Evolutionary conservation across 1,140 invertebrate species (phyloP), one percentile per base, ranked within the genome.

Genomic region (Reticulitermes speratus): DNA sequence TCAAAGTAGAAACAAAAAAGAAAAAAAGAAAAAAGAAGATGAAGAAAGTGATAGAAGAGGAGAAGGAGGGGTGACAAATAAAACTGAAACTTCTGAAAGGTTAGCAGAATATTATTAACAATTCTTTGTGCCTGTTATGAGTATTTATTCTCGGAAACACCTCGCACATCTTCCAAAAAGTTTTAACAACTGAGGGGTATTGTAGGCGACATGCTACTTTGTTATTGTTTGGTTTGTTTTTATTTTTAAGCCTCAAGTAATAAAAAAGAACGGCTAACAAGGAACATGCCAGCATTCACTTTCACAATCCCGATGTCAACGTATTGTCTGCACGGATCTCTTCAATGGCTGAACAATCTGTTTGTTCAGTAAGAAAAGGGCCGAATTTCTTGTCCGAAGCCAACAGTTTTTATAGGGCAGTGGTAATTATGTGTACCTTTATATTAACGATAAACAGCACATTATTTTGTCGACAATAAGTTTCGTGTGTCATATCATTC

Each of bases 81-180:
- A 55, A 19, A 12, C 19, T 16, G 52, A 55, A 55, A 19, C 19
- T 55, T 55, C 52, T 55, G 14, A 21, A 55, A 55, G 52, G 52
- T 21, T 55, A 55, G 3, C 52, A 55, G 52, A 55, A 55, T 75
- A 30, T 25, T 75, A 75, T 75, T 75, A 75, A 75, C 25, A n/a
- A 11, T 30, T 75, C 21, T 75, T 75, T 25, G 65, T 75, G 7
- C 25, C 14, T 75, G 7, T 30, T 75, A 30, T 5, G 65, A 75
- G 65, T 75, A 75, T 75, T 75, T 75, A 75, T 75, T 75, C 65
- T 75, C 65, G 65, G 65, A 75, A 75, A 75, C 7, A 3, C 65
- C 14, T 75, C 9, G 7, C 7, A 8, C n/a, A n/a, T 2, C 16
- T 75, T 75, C n/a, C n/a, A n/a, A n/a, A 16, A 25, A 25, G n/a